phyloP scores from a whole-genome alignment of 2,113 vertebrate species.

The Sphaerodactylus townsendi region DNA sequence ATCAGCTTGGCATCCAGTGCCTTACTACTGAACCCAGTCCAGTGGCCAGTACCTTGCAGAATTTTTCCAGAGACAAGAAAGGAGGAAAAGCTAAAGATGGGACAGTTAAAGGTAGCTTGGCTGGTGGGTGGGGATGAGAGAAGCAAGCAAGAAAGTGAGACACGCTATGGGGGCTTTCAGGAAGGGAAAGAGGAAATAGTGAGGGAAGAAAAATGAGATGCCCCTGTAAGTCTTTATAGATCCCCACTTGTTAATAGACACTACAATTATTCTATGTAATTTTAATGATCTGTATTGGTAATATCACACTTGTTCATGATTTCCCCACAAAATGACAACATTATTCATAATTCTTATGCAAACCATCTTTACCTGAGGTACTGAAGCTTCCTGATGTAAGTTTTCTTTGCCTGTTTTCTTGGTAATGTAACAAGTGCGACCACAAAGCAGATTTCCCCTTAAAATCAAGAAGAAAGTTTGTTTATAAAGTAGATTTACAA shows the following conservation, averaged over 20 bases:
- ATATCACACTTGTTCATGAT: background rate
- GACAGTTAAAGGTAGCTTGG: too few species aligned
- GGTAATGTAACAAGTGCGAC: slow-evolving; percentile 95
- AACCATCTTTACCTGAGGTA: slow-evolving; percentile 80
- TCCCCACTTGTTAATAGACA: background rate
- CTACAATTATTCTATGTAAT: background rate
- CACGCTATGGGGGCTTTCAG: too few species aligned
- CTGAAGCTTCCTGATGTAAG: slow-evolving; percentile 85
- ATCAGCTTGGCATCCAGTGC: too few species aligned
- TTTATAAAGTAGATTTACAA: background rate
- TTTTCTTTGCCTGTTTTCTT: slow-evolving; percentile 93
- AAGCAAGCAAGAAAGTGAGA: too few species aligned
- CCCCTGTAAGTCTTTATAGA: too few species aligned
- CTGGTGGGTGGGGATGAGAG: too few species aligned
- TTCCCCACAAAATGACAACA: background rate
- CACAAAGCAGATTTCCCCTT: slow-evolving; percentile 98
- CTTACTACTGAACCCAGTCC: too few species aligned
- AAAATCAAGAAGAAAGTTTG: slow-evolving; percentile 34
- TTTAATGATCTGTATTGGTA: background rate
- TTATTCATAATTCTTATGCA: background rate
- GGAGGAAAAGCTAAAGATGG: too few species aligned
- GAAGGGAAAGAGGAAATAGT: too few species aligned
- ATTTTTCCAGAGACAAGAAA: too few species aligned
- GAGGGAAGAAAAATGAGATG: too few species aligned
- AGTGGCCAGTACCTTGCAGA: too few species aligned